Base-by-base conservation (phyloP, 2,888 invertebrate genomes). In the Limenitis camilla region DNA sequence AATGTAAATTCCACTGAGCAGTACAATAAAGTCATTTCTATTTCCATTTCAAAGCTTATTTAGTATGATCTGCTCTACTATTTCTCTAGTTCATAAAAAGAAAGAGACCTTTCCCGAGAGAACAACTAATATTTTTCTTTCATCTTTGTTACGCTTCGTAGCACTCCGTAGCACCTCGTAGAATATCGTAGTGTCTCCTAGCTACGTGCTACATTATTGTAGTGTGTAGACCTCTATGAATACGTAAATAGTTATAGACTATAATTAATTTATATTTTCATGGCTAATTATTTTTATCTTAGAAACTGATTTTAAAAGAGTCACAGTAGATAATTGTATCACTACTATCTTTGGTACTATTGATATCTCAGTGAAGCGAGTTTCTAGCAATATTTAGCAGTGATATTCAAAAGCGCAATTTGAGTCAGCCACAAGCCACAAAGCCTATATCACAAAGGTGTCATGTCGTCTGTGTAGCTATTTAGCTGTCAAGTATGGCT, bases 101-200 rank as follows among this genome's bases (percentile, higher is more conserved):
- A 36, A 45, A 36, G 35, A 19, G 3, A 19, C 33, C 6, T 40
- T 43, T 19, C 38, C 10, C 19, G n/a, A 38, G 10, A 38, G 36
- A 6, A 40, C 28, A 35, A 45, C 44, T 51, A 40, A 45, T 51
- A 51, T 45, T 51, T 45, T 51, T 32, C 44, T 45, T 51, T 35
- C 50, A 45, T 35, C 45, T 35, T 27, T 33, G 43, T 43, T 32
- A 33, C 43, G 33, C 32, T 9, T 11, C 30, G 45, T 46, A 46
- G 45, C 36, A 10, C 45, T 10, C n/a, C 44, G 44, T 44, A 38
- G 38, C 30, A 30, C 38, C 1, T 30, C 40, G 50, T 51, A 45
- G 50, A 39, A 39, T 40, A 27, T 40, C 39, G 49, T 47, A 47
- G 47, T n/a, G n/a, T n/a, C n/a, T n/a, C n/a, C n/a, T n/a, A n/a